A percentile compares a stretch with the other conserved stretches of the same genome.
Evolutionary conservation across 1,140 invertebrate species (phyloP).

Genomic region (Drosophila trapezifrons): DNA sequence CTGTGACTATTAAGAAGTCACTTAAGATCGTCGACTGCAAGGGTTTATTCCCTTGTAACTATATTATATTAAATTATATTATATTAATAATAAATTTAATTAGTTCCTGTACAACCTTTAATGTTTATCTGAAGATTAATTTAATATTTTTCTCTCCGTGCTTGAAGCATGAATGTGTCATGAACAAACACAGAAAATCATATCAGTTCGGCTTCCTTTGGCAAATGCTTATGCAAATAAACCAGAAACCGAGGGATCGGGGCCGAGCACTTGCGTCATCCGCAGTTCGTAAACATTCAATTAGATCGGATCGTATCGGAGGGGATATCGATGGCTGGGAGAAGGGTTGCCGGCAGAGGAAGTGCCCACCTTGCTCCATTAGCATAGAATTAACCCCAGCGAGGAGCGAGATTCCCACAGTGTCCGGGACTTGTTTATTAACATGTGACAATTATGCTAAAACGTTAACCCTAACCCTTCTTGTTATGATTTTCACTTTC

Average conservation of each 20-base stretch:
- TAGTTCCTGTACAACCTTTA: background rate
- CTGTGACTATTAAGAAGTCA: too few species aligned
- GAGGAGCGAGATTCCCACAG: slow-evolving; percentile 54
- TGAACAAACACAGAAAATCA: slow-evolving; percentile 54
- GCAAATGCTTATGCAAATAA: slow-evolving; percentile 66
- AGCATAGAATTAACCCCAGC: slow-evolving; percentile 68
- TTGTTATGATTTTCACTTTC: slow-evolving; percentile 48
- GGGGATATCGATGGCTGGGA: background rate
- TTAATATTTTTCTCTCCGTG: background rate
- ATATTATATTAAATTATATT: too few species aligned
- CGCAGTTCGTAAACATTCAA: slow-evolving; percentile 53
- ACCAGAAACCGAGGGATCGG: slow-evolving; percentile 32
- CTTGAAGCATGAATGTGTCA: slow-evolving; percentile 26
- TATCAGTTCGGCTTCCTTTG: slow-evolving; percentile 57
- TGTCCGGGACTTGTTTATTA: slow-evolving; percentile 65
- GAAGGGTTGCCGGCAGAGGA: slow-evolving; percentile 59
- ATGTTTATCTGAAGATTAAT: background rate
- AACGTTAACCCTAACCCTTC: slow-evolving; percentile 37
- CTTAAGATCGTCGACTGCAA: too few species aligned
- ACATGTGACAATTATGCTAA: slow-evolving; percentile 78
- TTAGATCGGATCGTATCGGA: slow-evolving; percentile 12
- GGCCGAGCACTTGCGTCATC: slow-evolving; percentile 69
- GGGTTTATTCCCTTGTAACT: too few species aligned
- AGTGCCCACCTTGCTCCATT: slow-evolving; percentile 77
- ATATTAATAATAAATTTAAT: too few species aligned